Conservation (phyloP, 2,113 vertebrate genomes). For the Cygnus atratus region DNA sequence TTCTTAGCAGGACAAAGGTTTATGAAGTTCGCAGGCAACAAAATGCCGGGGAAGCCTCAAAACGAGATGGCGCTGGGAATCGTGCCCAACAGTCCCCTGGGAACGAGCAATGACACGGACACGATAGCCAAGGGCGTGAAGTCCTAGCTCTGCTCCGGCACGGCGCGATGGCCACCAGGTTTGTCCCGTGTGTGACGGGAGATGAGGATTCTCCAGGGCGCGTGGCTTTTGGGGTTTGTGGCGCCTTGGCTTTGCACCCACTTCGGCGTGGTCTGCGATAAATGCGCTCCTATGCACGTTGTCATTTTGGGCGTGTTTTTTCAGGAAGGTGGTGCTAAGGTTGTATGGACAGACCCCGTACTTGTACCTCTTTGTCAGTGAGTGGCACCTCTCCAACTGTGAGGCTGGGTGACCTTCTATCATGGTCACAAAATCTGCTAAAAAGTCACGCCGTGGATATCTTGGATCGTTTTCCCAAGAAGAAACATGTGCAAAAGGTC, state of each 20-base stretch:
- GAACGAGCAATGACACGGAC: neutral
- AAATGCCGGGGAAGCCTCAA: neutral
- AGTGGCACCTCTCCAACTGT: neutral
- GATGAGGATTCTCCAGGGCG: neutral
- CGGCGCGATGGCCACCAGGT: fast-evolving
- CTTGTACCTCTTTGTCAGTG: fast-evolving
- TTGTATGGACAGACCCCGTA: neutral
- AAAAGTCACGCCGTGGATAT: neutral
- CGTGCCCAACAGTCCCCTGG: neutral
- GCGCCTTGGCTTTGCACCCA: neutral
- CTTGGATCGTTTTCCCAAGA: neutral
- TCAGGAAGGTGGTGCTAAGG: neutral
- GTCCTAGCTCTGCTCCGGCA: neutral
- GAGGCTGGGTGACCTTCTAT: neutral
- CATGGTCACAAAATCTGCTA: neutral
- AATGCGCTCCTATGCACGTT: fast-evolving
- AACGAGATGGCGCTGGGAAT: neutral
- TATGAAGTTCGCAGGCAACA: slow-evolving; percentile 66
- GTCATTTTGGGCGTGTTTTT: neutral
- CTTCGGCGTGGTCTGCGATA: neutral
- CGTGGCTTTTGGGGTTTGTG: neutral
- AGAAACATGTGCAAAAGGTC: fast-evolving
- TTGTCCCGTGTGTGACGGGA: neutral
- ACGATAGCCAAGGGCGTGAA: slow-evolving; percentile 30
- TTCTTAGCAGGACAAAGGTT: slow-evolving; percentile 91